Percentiles rank a stretch among this genome's conserved stretches.
Conservation (phyloP, 2,797 vertebrate species). For the Pantherophis vulpinus region DNA sequence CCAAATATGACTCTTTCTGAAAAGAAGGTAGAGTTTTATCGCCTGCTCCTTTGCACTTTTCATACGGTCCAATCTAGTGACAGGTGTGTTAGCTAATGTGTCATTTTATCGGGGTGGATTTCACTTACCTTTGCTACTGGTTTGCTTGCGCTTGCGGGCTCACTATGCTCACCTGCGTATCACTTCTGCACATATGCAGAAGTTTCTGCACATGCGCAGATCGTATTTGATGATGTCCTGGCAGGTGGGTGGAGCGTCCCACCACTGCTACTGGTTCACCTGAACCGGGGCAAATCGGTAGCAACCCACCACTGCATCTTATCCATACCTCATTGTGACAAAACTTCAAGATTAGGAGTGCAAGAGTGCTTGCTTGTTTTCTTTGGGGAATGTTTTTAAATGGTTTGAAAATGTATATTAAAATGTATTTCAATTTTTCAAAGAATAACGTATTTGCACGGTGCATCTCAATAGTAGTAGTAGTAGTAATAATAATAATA, state of each 20-base stretch:
- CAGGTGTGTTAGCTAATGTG: background rate
- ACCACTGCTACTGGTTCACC: too few relatives aligned
- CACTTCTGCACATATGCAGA: too few relatives aligned
- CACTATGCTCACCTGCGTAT: too few relatives aligned
- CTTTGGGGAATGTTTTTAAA: background rate
- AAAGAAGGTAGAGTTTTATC: background rate
- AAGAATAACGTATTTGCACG: background rate
- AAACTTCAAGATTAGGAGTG: background rate
- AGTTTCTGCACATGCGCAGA: too few relatives aligned
- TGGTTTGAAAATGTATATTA: background rate
- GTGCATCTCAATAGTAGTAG: background rate
- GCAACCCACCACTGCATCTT: background rate
- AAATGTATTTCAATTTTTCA: background rate
- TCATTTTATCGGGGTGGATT: background rate
- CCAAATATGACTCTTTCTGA: background rate
- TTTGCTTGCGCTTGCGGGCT: too few relatives aligned
- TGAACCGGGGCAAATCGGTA: too few relatives aligned
- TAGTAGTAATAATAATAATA: too few relatives aligned
- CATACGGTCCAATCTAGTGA: background rate
- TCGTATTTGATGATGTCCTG: too few relatives aligned
- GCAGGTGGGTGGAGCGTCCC: too few relatives aligned
- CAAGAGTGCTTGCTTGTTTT: background rate
- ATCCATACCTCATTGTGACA: background rate
- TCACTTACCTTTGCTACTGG: too few relatives aligned
- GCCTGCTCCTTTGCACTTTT: background rate